A percentile compares a stretch with the other conserved stretches of the same genome.
These are phyloP conservation scores for Remorina albescens DNA, from an alignment of 2,797 vertebrate genomes.

Conservation along the genomic window DNA sequence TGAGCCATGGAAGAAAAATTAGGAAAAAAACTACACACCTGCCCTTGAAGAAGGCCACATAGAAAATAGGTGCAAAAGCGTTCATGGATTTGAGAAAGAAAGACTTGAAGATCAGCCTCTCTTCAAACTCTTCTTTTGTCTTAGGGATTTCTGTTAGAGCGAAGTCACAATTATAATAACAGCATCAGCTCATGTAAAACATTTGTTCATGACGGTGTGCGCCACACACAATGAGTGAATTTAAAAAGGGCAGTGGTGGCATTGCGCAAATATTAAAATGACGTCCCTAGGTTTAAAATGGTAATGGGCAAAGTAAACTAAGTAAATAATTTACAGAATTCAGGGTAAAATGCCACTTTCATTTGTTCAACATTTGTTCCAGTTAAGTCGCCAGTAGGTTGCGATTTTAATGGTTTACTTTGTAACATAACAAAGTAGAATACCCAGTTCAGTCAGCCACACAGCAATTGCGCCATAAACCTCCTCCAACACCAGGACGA, in stretches of 20 bases:
- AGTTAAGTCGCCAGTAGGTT: too few relatives aligned
- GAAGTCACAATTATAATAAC: slow-evolving; percentile 11
- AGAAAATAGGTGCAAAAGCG: slow-evolving; percentile 97
- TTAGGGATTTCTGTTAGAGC: slow-evolving; percentile 91
- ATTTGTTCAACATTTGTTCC: too few relatives aligned
- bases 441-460: slow-evolving; percentile 98
- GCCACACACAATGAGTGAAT: background rate
- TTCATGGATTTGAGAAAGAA: slow-evolving; percentile 99
- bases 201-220: background rate
- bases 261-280: too few relatives aligned
- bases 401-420: slow-evolving; percentile 4
- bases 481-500: slow-evolving; percentile 96
- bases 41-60: slow-evolving; percentile 99
- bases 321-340: background rate
- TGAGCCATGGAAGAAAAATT: background rate
- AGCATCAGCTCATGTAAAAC: background rate
- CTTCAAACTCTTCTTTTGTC: slow-evolving; percentile 95
- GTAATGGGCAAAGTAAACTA: background rate
- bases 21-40: slow-evolving; percentile 83
- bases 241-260: too few relatives aligned
- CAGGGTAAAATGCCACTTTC: background rate
- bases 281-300: background rate
- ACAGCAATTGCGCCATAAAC: slow-evolving; percentile 95
- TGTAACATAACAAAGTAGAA: background rate
- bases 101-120: slow-evolving; percentile 95